Base-by-base conservation (phyloP, 1,140 invertebrate genomes). In the Drosophila pectinifera region DNA sequence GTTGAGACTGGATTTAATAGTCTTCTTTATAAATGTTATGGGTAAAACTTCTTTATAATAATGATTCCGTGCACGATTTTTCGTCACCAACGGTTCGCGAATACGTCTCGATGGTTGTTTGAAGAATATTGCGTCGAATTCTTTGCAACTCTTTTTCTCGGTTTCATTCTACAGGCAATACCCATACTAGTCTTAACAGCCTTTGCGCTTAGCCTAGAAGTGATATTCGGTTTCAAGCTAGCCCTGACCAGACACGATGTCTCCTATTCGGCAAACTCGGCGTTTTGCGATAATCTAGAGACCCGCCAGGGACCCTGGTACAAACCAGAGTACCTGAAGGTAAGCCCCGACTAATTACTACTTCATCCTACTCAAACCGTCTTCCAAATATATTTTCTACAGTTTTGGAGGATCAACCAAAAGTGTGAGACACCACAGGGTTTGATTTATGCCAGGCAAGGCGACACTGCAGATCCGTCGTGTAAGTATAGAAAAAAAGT, bases 191-290 rank as follows among this genome's bases (percentile, higher is more conserved):
- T 70, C 0, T 42, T 85, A 24, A 24, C 49, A 6, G 5, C 20
- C 0, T 3, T 76, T 5, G 69, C 79, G n/a, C 7, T 78, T 5
- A 14, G 41, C 11, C 1, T 51, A 0, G 72, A 73, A 46, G 14
- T 57, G 2, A 13, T 61, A 7, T 11, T 14, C 6, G 18, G 38
- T 28, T 7, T 77, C 4, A 58, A 63, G 0, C 4, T 65, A 0
- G 73, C 65, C 2, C 0, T 72, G 0, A 75, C 79, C 1, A 70
- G 84, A 0, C 76, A 83, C 43, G 82, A 86, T 61, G 82, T 89
- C 1, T 70, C 53, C 36, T 89, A 48, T 14, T 79, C 72, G 10
- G 68, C 49, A 11, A 26, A 45, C 16, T 5, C 45, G 0, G 69
- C 65, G 0, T 3, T 22, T 13, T 78, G 62, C 10, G 70, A 68